Base-by-base conservation (phyloP, 2,113 vertebrate species). In the Embiotoca jacksoni region DNA sequence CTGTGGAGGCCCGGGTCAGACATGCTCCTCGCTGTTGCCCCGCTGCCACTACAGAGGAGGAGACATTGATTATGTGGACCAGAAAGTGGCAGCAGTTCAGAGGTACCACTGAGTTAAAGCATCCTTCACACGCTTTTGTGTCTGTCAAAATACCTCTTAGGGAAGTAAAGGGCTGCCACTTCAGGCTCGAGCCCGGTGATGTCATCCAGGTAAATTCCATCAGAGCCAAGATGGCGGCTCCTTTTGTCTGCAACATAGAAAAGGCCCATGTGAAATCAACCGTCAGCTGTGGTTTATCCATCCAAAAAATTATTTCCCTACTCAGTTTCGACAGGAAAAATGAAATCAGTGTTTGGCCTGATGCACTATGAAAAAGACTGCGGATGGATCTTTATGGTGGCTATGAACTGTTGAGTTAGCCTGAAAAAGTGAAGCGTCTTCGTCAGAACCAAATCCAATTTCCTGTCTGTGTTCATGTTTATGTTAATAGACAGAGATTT, bases 151-250 rank as follows among this genome's bases (percentile, higher is more conserved):
- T 93, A 99, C 98, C 97, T 99, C 86, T 98, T 99, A 10, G 98
- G 98, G 49, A 99, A 99, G 92, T 99, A 99, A 80, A 99, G 94
- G 3, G 98, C 98, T 3, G 97, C 98, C 79, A 98, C 96, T 75
- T 99, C 97, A 2, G 98, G 98, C 56, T 99, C 96, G 85, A 99
- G 95, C 3, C 96, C 97, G 1, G 97, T 98, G 89, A 99, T 96
- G 82, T 99, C 98, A 75, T 99, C 98, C 90, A 99, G 90, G 91
- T 99, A 99, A 49, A 99, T 95, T 1, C 98, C 98, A 14, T 99
- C 97, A 3, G 96, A 93, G 32, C 98, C 98, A 6, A 99, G 96
- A 86, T 99, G 98, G 6, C 95, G 93, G 86, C 96, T 98, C 53
- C 97, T 93, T 85, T 97, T 99, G 88, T 99, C 98, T 98, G 85